Percentiles rank a stretch among this genome's conserved stretches.
These are phyloP conservation scores for Psammodynastes pulverulentus DNA, from an alignment of 2,113 vertebrate genomes.

Conservation along the genomic window DNA sequence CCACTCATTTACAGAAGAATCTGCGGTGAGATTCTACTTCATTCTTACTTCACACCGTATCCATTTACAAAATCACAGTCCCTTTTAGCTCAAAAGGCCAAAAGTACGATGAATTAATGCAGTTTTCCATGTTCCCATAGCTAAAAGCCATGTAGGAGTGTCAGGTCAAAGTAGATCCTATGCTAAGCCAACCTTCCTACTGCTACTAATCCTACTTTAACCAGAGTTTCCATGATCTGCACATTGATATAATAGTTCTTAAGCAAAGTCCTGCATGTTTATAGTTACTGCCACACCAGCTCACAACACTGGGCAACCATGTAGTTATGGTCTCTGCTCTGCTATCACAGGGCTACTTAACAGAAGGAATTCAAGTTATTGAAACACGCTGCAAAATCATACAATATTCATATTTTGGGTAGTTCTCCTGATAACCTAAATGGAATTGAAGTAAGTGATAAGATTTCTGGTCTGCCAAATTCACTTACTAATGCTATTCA, in stretches of 20 bases:
- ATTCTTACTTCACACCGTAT: neutral
- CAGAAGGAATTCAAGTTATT: conserved; percentile 33
- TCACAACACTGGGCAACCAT: conserved; percentile 4
- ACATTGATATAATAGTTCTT: neutral
- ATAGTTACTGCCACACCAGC: neutral
- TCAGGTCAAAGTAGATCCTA: neutral
- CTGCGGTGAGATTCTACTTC: neutral
- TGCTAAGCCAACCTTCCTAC: neutral
- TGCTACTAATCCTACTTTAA: neutral
- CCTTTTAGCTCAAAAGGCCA: neutral
- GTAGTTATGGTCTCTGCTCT: conserved; percentile 45
- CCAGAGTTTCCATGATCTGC: neutral
- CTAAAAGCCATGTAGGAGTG: neutral
- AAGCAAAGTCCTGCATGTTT: neutral
- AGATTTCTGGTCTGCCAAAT: conserved; percentile 51
- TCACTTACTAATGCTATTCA: conserved; percentile 40
- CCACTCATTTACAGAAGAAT: neutral
- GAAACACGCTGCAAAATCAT: conserved; percentile 49
- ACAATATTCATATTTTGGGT: conserved; percentile 44
- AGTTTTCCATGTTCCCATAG: neutral
- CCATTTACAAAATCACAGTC: neutral
- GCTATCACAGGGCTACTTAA: conserved; percentile 3
- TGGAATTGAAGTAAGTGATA: conserved; percentile 49
- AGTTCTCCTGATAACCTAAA: conserved; percentile 43
- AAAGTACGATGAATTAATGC: neutral